A percentile compares a stretch with the other conserved stretches of the same genome.
phyloP scores from a whole-genome alignment of 2,797 vertebrate species.

The Anabas testudineus region DNA sequence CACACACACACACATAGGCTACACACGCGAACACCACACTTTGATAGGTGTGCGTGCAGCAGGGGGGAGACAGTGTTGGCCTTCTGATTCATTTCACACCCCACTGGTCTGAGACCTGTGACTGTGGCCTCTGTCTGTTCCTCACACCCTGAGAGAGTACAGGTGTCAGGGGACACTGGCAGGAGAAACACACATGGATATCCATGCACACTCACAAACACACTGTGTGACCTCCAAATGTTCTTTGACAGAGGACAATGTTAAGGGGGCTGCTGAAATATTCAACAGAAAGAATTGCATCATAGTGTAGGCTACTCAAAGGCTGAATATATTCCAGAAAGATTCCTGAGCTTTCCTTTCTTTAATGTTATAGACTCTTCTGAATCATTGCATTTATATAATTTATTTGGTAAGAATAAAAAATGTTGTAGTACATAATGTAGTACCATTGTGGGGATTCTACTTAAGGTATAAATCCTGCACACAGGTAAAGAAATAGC shows the following conservation, averaged over 20 bases:
- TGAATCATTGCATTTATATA: slow-evolving; percentile 37
- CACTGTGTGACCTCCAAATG: slow-evolving; percentile 67
- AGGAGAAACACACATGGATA: slow-evolving; percentile 50
- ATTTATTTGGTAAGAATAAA: slow-evolving; percentile 22
- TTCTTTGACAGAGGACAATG: slow-evolving; percentile 52
- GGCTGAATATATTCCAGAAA: slow-evolving; percentile 31
- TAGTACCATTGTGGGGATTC: slow-evolving; percentile 22
- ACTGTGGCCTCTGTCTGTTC: slow-evolving; percentile 79
- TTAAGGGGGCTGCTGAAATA: slow-evolving; percentile 66
- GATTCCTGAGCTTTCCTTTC: slow-evolving; percentile 13
- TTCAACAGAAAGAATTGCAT: slow-evolving; percentile 63
- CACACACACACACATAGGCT: slow-evolving; percentile 23
- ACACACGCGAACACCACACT: slow-evolving; percentile 3
- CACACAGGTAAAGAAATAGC: slow-evolving; percentile 7
- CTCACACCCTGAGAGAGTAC: slow-evolving; percentile 75
- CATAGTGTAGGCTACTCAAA: slow-evolving; percentile 28
- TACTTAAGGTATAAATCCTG: slow-evolving; percentile 22
- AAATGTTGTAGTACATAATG: slow-evolving; percentile 14
- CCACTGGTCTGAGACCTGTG: slow-evolving; percentile 82
- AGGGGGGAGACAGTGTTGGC: slow-evolving; percentile 60
- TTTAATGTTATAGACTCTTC: neutral
- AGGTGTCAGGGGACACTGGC: slow-evolving; percentile 76
- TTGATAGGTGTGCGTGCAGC: slow-evolving; percentile 41
- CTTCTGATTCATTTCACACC: slow-evolving; percentile 83
- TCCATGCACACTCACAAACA: slow-evolving; percentile 38